Evolutionary conservation across 1,140 invertebrate species (phyloP), one percentile per base, ranked within the genome.

Genomic region (Drosophila tristis): DNA sequence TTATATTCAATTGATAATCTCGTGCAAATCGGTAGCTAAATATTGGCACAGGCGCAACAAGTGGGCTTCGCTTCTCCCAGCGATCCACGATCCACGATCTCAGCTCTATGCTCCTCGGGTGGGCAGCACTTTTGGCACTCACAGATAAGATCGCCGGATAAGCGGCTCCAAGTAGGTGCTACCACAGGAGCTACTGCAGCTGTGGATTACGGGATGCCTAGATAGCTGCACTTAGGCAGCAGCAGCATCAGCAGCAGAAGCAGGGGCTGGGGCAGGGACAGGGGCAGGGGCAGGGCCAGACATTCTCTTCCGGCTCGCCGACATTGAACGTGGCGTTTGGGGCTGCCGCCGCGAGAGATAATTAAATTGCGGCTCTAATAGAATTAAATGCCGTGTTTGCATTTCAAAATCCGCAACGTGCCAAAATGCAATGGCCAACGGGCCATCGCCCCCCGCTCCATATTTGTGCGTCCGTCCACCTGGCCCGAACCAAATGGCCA

Each of bases 1-100:
- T 89, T 81, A 89, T 89, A 89, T 89, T 78, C 82, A 78, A 87
- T 87, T 87, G 82, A 87, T 87, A 89, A 87, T 87, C 82, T 87
- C 48, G 78, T 76, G 82, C 82, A 82, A 89, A 87, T 87, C 82
- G 78, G 82, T 82, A 87, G 84, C 82, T 82, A 89, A 87, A 82
- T 86, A 78, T 86, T 82, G 78, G 65, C 79, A 82, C 78, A 89
- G 82, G 59, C 70, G 62, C 81, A 87, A 87, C 74, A 86, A 87
- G 81, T 86, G 81, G 84, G 78, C 84, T 39, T 57, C 51, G 42
- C 20, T 42, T 39, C 48, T 72, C 42, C 35, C 26, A 49, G 50
- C 51, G 29, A 26, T 58, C 15, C 20, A 2, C 53, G 50, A 70
- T 42, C 39, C 58, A 47, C 42, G 68, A 51, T 51, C 29, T 51